Percentiles rank a stretch among this genome's conserved stretches.
Conservation (phyloP, 1,140 invertebrate genomes). For the Drosophila dunni region DNA sequence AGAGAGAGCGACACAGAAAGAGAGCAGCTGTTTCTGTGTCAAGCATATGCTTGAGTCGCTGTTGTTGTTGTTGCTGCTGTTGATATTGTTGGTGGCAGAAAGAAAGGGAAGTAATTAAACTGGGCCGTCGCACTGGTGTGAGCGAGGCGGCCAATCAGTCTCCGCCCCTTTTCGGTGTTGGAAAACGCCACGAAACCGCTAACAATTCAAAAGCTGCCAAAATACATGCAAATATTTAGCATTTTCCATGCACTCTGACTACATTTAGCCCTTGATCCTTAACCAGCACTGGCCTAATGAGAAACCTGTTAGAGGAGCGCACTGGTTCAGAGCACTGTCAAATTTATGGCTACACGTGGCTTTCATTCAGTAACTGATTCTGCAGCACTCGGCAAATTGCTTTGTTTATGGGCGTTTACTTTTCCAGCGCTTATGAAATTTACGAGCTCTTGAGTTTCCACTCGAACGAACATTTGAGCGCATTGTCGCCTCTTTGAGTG, state of each 20-base stretch:
- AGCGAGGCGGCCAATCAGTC: conserved; percentile 55
- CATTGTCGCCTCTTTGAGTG: conserved; percentile 11
- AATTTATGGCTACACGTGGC: conserved; percentile 77
- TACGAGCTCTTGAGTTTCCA: conserved; percentile 66
- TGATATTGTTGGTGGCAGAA: conserved; percentile 42
- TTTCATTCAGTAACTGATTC: conserved; percentile 76
- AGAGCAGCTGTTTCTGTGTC: conserved; percentile 74
- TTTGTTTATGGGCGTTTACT: conserved; percentile 84
- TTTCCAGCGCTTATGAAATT: conserved; percentile 61
- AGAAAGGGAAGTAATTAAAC: conserved; percentile 58
- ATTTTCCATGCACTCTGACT: conserved; percentile 1
- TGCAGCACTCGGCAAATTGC: conserved; percentile 48
- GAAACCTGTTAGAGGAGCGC: conserved; percentile 78
- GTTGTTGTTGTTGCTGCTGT: too few relatives aligned
- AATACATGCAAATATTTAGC: conserved; percentile 33
- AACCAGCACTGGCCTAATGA: conserved; percentile 70
- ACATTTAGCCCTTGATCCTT: conserved; percentile 13
- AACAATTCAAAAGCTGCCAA: conserved; percentile 30
- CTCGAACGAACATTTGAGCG: conserved; percentile 36
- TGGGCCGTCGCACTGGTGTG: conserved; percentile 43
- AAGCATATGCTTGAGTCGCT: conserved; percentile 66
- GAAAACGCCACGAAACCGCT: conserved; percentile 35
- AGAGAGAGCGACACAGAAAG: conserved; percentile 29
- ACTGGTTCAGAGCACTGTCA: conserved; percentile 49
- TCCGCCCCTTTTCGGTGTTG: conserved; percentile 74